Conservation (phyloP, 2,113 vertebrate species). For the Grammomys surdaster region DNA sequence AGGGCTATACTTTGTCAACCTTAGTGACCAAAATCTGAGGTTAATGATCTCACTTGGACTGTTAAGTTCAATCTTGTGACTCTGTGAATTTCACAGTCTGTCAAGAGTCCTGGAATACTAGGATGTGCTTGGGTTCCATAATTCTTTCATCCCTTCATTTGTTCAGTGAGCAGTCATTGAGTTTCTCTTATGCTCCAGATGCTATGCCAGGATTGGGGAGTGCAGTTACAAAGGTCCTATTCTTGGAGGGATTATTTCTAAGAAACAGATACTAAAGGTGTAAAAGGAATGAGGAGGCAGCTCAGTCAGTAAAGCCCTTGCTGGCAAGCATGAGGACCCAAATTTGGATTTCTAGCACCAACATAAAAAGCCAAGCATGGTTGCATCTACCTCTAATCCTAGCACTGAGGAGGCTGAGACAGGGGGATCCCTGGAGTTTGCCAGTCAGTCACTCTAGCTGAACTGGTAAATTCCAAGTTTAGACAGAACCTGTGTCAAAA, state of each 20-base stretch:
- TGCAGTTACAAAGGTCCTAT: not conserved
- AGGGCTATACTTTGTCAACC: not conserved
- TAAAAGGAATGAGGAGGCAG: not conserved
- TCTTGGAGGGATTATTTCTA: not conserved
- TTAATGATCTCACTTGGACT: slow-evolving; percentile 52
- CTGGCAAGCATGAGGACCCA: not conserved
- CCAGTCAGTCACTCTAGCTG: not conserved
- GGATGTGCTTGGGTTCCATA: not conserved
- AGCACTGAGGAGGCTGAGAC: not conserved
- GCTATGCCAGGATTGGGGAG: not conserved
- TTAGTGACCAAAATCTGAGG: slow-evolving; percentile 48
- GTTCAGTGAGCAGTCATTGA: not conserved
- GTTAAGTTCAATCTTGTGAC: not conserved
- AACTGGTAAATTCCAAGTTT: not conserved
- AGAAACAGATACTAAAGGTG: not conserved
- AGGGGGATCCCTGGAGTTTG: not conserved
- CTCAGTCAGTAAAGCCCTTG: not conserved
- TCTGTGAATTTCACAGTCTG: slow-evolving; percentile 23
- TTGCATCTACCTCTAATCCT: not conserved
- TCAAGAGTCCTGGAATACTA: not conserved
- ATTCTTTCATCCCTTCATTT: not conserved
- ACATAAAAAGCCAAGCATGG: not conserved
- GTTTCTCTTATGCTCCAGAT: not conserved
- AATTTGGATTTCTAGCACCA: not conserved
- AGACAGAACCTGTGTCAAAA: not conserved